Evolutionary conservation across 2,888 invertebrate species (phyloP).

Genomic region (Meganola albula): DNA sequence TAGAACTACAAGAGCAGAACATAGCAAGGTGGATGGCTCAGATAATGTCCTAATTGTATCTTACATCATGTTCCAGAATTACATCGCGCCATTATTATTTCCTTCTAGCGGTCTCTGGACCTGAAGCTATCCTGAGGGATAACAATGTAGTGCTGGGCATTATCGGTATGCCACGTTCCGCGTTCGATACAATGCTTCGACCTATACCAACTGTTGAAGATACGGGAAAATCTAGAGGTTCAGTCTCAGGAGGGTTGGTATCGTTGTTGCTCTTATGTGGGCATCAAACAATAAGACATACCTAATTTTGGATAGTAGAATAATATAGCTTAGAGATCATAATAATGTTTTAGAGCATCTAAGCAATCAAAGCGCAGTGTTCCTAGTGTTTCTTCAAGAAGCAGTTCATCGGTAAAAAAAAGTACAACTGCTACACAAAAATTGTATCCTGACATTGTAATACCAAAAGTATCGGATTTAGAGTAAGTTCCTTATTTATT

Average conservation of each 20-base stretch:
- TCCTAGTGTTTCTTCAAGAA: no score
- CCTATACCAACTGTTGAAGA: constrained; percentile 36
- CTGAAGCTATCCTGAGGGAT: constrained; percentile 70
- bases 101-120: constrained; percentile 69
- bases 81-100: constrained; percentile 69
- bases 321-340: no score
- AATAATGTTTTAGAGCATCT: no score
- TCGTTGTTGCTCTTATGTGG: not conserved
- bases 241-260: constrained; percentile 32
- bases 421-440: constrained; percentile 31
- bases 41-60: no score
- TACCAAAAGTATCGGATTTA: constrained; percentile 27
- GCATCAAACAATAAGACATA: not conserved
- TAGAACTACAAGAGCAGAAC: no score
- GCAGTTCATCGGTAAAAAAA: constrained; percentile 35
- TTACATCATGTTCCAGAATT: no score
- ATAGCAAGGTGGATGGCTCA: no score
- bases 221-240: constrained; percentile 44
- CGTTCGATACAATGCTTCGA: constrained; percentile 77
- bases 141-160: constrained; percentile 76
- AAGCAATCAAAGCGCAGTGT: no score
- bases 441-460: constrained; percentile 44
- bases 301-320: no score
- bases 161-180: constrained; percentile 73
- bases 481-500: no score